A percentile compares a stretch with the other conserved stretches of the same genome.
These are phyloP conservation scores for Oscheius sp. DNA, from an alignment of 2,888 invertebrate genomes.

Conservation along the genomic window DNA sequence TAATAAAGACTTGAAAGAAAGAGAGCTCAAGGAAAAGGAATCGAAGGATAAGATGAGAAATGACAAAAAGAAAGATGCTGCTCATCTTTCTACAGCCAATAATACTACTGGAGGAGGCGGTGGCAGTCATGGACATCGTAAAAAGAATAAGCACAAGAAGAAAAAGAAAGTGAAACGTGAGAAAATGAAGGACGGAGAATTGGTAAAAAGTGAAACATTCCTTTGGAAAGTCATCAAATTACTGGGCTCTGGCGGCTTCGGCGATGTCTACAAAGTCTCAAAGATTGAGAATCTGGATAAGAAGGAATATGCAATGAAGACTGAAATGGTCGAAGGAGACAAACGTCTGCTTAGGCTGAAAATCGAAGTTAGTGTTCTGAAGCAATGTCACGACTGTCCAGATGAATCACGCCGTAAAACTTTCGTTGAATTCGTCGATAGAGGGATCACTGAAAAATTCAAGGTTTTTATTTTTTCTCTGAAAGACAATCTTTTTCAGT, in stretches of 20 bases:
- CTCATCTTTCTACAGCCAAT: too few relatives aligned
- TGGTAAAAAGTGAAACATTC: neutral
- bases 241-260: constrained; percentile 11
- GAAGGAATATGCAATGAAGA: constrained; percentile 11
- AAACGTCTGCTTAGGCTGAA: constrained; percentile 8
- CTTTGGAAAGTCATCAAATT: neutral
- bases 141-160: neutral
- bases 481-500: too few relatives aligned
- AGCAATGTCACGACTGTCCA: neutral
- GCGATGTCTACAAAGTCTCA: constrained; percentile 12
- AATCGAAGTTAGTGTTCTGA: constrained; percentile 2
- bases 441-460: constrained; percentile 20
- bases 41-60: too few relatives aligned
- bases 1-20: too few relatives aligned
- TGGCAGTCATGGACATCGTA: too few relatives aligned
- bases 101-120: too few relatives aligned
- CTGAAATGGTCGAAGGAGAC: neutral
- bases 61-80: too few relatives aligned
- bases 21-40: too few relatives aligned
- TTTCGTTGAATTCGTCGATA: constrained; percentile 26
- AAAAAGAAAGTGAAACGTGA: neutral
- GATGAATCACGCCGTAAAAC: neutral
- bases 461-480: too few relatives aligned
- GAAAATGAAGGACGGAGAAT: neutral
- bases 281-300: constrained; percentile 1